phyloP scores from a whole-genome alignment of 2,888 invertebrate species.

The Papilio demoleus region DNA sequence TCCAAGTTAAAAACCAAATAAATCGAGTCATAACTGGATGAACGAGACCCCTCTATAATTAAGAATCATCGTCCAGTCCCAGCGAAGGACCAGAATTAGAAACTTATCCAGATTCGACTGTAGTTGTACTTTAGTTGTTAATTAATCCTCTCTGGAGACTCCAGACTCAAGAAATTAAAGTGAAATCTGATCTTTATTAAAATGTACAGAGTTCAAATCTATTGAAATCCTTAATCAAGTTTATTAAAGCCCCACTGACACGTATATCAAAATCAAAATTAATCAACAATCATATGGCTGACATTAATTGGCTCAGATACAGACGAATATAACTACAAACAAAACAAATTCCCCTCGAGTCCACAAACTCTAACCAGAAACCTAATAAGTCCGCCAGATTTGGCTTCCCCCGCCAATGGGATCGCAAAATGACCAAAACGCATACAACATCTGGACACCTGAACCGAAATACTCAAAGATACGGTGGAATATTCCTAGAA shows the following conservation, averaged over 20 bases:
- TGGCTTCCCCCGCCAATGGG: constrained; percentile 53
- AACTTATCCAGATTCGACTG: too few species aligned
- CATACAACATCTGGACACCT: constrained; percentile 80
- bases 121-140: background rate
- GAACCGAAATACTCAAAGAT: constrained; percentile 74
- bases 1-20: too few species aligned
- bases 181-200: constrained; percentile 19
- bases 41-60: too few species aligned
- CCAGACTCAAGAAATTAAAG: background rate
- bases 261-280: constrained; percentile 61
- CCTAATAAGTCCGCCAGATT: constrained; percentile 67
- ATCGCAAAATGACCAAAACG: constrained; percentile 64
- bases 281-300: constrained; percentile 72
- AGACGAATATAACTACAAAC: constrained; percentile 57
- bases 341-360: constrained; percentile 61
- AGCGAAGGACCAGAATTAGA: too few species aligned
- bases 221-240: constrained; percentile 23
- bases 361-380: constrained; percentile 61
- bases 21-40: too few species aligned
- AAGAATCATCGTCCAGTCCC: too few species aligned
- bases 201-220: constrained; percentile 5
- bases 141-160: background rate
- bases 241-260: constrained; percentile 59
- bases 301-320: constrained; percentile 67
- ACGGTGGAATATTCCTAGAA: constrained; percentile 80